phyloP scores from a whole-genome alignment of 53 echinoderm and acorn worm species.

The Temnopleurus reevesii region DNA sequence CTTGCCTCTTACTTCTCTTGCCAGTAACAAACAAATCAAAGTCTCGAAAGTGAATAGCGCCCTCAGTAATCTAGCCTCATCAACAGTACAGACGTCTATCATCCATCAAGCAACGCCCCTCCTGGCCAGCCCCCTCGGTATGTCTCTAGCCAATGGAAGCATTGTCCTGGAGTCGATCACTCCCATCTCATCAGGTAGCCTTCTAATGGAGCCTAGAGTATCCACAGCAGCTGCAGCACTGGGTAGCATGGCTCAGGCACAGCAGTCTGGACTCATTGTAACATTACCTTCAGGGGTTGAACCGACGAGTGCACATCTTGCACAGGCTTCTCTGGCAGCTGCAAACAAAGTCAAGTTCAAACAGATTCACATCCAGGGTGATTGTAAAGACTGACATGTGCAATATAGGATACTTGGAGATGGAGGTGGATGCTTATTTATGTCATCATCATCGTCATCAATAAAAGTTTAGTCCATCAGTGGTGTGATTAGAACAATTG shows the following conservation, averaged over 20 bases:
- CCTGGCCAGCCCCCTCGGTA: slow-evolving; percentile 70
- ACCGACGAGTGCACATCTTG: slow-evolving; percentile 37
- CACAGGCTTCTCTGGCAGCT: slow-evolving; percentile 59
- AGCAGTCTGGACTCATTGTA: slow-evolving; percentile 79
- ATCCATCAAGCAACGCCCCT: slow-evolving; percentile 42
- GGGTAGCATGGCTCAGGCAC: slow-evolving; percentile 68
- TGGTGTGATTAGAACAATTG: too few species aligned
- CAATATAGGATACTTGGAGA: slow-evolving; percentile 35
- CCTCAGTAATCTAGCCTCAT: slow-evolving; percentile 33
- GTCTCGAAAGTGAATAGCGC: not conserved
- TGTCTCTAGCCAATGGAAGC: slow-evolving; percentile 78
- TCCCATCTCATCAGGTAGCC: slow-evolving; percentile 47
- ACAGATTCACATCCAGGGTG: slow-evolving; percentile 49
- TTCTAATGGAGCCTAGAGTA: slow-evolving; percentile 69
- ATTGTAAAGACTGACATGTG: slow-evolving; percentile 46
- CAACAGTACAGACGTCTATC: slow-evolving; percentile 54
- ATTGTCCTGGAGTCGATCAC: slow-evolving; percentile 75
- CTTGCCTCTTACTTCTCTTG: slow-evolving; percentile 48
- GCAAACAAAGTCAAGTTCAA: slow-evolving; percentile 54
- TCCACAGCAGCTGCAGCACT: slow-evolving; percentile 53
- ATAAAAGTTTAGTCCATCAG: too few species aligned
- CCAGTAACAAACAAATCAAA: slow-evolving; percentile 24
- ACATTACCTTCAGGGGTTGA: slow-evolving; percentile 78
- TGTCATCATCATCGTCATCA: too few species aligned
- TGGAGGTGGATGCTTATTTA: too few species aligned